Base-by-base conservation (phyloP, 2,888 invertebrate genomes). In the Philereme transversata region DNA sequence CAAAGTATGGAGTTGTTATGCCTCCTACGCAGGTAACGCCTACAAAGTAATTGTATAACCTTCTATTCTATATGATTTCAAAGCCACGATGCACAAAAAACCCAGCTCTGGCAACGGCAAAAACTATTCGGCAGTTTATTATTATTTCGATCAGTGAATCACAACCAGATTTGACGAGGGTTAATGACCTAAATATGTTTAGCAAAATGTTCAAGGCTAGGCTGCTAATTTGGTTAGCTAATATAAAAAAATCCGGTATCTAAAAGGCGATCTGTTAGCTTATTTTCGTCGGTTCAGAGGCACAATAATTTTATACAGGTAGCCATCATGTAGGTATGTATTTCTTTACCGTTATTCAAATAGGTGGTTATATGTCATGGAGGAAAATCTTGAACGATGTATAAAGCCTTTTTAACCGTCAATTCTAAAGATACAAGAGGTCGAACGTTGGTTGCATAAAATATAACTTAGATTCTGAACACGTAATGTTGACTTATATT, bases 111-210 rank as follows among this genome's bases (percentile, higher is more conserved):
- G 75, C 86, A 90, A 86, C 86, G 82, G 84, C 89, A 92, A 91
- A 92, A 92, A 92, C 88, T 88, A 83, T 86, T 87, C 81, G 79
- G 84, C 79, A 81, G 84, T 88, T 86, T 88, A 90, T 88, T 88
- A 89, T 90, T 88, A 90, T 89, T 90, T 84, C 87, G 88, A 84
- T 87, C 87, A 85, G 88, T 92, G 92, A 92, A 90, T 92, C 92
- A 91, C 88, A 87, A 88, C 86, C 86, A 88, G 89, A 91, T 89
- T 91, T 86, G 88, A 86, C 79, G 78, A 87, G 90, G 92, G 92
- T 92, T 87, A 91, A 90, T 89, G 90, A 91, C 92, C 92, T 79
- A 89, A 90, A 90, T 90, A 84, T 88, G 87, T 87, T 89, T 86
- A 84, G 87, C 85, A 79, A 85, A 88, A 81, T 87, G 81, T 86